These are phyloP conservation scores for Leptonema lineaticorne DNA, from an alignment of 1,140 invertebrate genomes.

Conservation along the genomic window DNA sequence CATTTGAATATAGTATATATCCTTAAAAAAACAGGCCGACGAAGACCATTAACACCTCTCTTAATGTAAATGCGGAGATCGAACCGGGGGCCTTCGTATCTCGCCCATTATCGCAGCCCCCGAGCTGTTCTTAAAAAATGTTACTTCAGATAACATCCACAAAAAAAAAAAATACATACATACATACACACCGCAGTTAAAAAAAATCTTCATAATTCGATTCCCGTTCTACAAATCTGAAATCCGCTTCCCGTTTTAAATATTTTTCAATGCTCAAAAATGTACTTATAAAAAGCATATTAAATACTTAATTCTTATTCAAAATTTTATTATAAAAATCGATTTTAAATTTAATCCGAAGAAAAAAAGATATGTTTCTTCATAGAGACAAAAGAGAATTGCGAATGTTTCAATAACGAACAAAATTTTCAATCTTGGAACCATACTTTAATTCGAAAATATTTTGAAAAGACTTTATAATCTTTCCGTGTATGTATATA, in stretches of 20 bases:
- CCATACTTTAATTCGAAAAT: too few relatives aligned
- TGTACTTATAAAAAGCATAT: too few relatives aligned
- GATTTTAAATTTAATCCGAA: too few relatives aligned
- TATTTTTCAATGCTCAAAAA: too few relatives aligned
- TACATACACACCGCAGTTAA: neutral
- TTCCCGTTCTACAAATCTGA: neutral
- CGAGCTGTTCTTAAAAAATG: conserved; percentile 20
- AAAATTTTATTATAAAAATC: too few relatives aligned
- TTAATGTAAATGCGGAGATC: conserved; percentile 33
- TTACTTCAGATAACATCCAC: conserved; percentile 16
- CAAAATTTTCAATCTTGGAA: too few relatives aligned
- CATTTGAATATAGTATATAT: conserved; percentile 24
- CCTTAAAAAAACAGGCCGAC: neutral
- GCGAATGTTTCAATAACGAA: too few relatives aligned
- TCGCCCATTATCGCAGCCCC: conserved; percentile 19
- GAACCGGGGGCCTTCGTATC: conserved; percentile 7
- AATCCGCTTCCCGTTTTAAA: too few relatives aligned
- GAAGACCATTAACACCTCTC: conserved; percentile 28
- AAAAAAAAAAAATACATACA: conserved; percentile 23
- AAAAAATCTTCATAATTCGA: neutral
- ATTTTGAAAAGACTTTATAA: too few relatives aligned
- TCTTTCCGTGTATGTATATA: neutral
- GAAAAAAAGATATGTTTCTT: too few relatives aligned
- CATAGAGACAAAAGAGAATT: too few relatives aligned
- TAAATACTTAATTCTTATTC: too few relatives aligned